Percentiles rank a stretch among this genome's conserved stretches.
These are phyloP conservation scores for Australoheros facetus DNA, from an alignment of 2,797 vertebrate species.

Conservation along the genomic window DNA sequence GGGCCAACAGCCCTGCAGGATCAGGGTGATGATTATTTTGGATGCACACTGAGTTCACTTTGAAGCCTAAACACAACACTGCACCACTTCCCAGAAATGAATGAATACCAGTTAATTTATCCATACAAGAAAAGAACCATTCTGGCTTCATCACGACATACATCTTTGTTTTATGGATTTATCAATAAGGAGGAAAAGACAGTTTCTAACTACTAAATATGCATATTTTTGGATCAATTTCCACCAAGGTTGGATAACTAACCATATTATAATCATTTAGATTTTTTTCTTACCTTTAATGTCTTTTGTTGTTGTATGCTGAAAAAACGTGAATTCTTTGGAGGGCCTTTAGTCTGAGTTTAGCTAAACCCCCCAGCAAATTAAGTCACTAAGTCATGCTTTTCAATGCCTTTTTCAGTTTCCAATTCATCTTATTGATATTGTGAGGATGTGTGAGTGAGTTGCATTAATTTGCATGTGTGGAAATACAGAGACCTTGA, in stretches of 20 bases:
- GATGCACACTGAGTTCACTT: slow-evolving; percentile 27
- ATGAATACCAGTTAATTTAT: neutral
- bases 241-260: neutral
- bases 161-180: neutral
- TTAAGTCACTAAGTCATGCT: neutral
- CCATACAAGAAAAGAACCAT: neutral
- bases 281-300: neutral
- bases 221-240: neutral
- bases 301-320: no score
- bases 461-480: neutral
- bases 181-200: neutral
- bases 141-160: neutral
- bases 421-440: neutral
- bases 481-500: neutral
- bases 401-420: neutral
- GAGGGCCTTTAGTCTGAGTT: neutral
- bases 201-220: neutral
- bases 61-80: slow-evolving; percentile 10
- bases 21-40: slow-evolving; percentile 41
- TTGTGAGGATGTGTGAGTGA: neutral
- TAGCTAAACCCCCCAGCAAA: neutral
- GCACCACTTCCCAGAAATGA: neutral
- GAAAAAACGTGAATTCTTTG: neutral
- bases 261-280: neutral
- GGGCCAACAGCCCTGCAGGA: slow-evolving; percentile 15